A percentile compares a stretch with the other conserved stretches of the same genome.
These are phyloP conservation scores for Potamarius usumacintae DNA, from an alignment of 2,113 vertebrate species.

Conservation along the genomic window DNA sequence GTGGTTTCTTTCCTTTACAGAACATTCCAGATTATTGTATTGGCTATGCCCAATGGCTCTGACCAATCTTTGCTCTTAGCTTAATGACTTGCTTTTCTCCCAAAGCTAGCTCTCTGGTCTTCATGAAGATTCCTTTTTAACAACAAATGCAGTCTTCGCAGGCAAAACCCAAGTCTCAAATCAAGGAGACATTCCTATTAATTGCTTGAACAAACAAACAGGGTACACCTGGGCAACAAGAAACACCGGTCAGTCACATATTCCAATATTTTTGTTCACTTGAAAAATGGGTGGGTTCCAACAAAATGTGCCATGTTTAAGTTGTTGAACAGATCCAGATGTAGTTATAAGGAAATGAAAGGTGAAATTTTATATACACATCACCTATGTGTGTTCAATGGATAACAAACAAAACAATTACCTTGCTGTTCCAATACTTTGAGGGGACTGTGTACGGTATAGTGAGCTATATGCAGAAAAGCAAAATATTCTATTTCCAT, in stretches of 20 bases:
- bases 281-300: neutral
- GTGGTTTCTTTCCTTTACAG: too few relatives aligned
- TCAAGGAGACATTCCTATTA: neutral
- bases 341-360: neutral
- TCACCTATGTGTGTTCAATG: neutral
- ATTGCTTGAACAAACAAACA: neutral
- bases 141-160: neutral
- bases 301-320: neutral
- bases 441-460: too few relatives aligned
- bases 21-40: too few relatives aligned
- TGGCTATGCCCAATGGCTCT: too few relatives aligned
- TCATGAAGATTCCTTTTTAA: neutral
- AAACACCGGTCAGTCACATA: too few relatives aligned
- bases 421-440: neutral
- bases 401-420: neutral
- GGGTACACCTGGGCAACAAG: too few relatives aligned
- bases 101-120: neutral
- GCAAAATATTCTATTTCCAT: neutral
- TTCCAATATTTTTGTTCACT: neutral
- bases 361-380: neutral
- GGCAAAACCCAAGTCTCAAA: neutral
- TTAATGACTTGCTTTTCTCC: neutral
- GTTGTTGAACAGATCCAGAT: neutral
- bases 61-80: too few relatives aligned
- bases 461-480: neutral